Conservation (phyloP, 2,797 vertebrate genomes). For the Enteromius unitaeniatus region DNA sequence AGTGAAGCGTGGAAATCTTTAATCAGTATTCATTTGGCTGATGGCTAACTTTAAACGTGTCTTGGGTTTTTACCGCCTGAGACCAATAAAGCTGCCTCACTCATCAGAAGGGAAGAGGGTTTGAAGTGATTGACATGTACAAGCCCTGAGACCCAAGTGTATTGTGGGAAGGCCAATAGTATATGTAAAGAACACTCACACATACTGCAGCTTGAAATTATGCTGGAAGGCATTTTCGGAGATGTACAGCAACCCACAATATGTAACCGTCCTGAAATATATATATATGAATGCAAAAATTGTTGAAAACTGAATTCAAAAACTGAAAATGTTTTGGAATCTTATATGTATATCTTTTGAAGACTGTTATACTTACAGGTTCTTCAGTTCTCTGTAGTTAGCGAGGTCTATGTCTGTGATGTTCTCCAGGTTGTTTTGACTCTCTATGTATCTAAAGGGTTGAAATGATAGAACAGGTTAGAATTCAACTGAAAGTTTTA, state of each 20-base stretch:
- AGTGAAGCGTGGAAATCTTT: neutral
- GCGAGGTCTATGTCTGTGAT: slow-evolving; percentile 76
- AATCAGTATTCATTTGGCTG: neutral
- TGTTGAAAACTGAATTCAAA: no score
- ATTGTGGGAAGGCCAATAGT: slow-evolving; percentile 58
- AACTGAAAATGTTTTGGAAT: neutral
- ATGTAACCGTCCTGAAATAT: slow-evolving; percentile 75
- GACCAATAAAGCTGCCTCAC: slow-evolving; percentile 42
- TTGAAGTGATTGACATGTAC: slow-evolving; percentile 67
- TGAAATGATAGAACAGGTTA: slow-evolving; percentile 14
- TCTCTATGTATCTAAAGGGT: slow-evolving; percentile 79
- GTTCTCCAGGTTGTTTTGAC: slow-evolving; percentile 77
- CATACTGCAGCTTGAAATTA: slow-evolving; percentile 82
- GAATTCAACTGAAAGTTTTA: neutral
- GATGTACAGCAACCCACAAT: slow-evolving; percentile 76
- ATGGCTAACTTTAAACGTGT: slow-evolving; percentile 26
- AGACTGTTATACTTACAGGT: slow-evolving; percentile 75
- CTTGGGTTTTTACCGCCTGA: slow-evolving; percentile 23
- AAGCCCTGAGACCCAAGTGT: slow-evolving; percentile 61
- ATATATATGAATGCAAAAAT: slow-evolving; percentile 3
- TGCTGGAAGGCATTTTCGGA: slow-evolving; percentile 76
- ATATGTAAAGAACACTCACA: slow-evolving; percentile 76
- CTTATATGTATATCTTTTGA: neutral
- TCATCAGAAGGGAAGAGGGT: slow-evolving; percentile 42
- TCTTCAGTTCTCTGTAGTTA: slow-evolving; percentile 81